Conservation (phyloP, 2,888 invertebrate species). For the Plebejus melissa region DNA sequence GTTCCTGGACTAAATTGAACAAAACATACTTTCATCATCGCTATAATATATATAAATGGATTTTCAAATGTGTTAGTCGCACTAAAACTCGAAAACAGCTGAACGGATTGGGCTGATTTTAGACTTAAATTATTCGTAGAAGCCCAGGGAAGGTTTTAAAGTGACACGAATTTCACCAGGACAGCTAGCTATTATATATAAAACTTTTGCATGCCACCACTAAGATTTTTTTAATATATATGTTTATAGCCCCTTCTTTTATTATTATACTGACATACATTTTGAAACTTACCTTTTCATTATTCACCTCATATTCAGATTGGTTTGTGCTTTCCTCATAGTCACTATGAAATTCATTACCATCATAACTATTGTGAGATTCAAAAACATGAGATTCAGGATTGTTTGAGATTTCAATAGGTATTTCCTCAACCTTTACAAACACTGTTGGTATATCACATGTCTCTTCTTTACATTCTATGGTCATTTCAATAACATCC, state of each 20-base stretch:
- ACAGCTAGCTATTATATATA: too few species aligned
- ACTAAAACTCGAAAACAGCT: too few species aligned
- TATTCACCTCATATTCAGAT: neutral
- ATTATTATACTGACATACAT: too few species aligned
- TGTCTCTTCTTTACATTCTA: neutral
- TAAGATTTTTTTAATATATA: too few species aligned
- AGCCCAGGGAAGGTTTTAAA: too few species aligned
- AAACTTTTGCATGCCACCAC: too few species aligned
- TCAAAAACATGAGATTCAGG: neutral
- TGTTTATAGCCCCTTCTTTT: too few species aligned
- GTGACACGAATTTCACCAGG: too few species aligned
- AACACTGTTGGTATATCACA: constrained; percentile 12
- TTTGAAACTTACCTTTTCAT: neutral
- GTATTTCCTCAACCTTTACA: constrained; percentile 13
- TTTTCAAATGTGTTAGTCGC: too few species aligned
- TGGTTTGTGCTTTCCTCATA: neutral
- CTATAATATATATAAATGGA: neutral
- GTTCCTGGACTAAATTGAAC: neutral
- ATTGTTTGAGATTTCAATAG: neutral
- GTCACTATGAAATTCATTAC: neutral
- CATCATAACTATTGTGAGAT: neutral
- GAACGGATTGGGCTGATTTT: too few species aligned
- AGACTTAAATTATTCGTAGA: too few species aligned
- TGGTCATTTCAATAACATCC: neutral
- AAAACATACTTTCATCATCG: neutral